Evolutionary conservation across 2,797 vertebrate species (phyloP), one percentile per base, ranked within the genome.

Genomic region (Botia kubotai): DNA sequence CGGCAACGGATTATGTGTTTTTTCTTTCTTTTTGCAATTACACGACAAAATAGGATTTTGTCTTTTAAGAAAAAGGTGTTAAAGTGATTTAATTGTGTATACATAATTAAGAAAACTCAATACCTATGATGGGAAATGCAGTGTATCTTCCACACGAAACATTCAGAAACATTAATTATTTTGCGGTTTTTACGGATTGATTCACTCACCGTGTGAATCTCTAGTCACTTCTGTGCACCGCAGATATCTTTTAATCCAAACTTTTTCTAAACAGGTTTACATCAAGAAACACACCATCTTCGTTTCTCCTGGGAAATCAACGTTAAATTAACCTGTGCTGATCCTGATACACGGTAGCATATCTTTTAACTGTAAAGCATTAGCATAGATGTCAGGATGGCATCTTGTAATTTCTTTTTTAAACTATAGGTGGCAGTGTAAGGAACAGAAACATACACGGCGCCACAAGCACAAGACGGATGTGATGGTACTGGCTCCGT

Each of bases 401-500:
- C 4, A 63, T 19, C 43, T 14, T 26, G 84, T 53, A 82, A 23
- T 85, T 80, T 46, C 17, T 6, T 75, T 43, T 69, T 39, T 78
- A 55, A 72, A 63, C 86, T 83, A 86, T 82, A 87, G 86, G 84
- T 84, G 86, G 85, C 86, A 87, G 86, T 85, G 68, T 83, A 81
- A 79, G 71, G 80, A 81, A 58, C 82, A 80, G 29, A 71, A 81
- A 52, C 62, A 57, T 10, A 6, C 10, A 12, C 52, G 6, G 11
- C 2, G 0, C 29, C 63, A 13, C 48, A 72, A 36, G 4, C n/a
- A 52, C 6, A 58, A 60, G 60, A 26, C 66, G 75, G 21, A 70
- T 48, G 39, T 29, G 26, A 63, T 63, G 55, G 77, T n/a, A n/a
- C 68, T 19, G 68, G 29, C 33, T 46, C 21, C 62, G 72, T 21